phyloP scores from a whole-genome alignment of 2,113 vertebrate species.

The Lepisosteus oculatus region DNA sequence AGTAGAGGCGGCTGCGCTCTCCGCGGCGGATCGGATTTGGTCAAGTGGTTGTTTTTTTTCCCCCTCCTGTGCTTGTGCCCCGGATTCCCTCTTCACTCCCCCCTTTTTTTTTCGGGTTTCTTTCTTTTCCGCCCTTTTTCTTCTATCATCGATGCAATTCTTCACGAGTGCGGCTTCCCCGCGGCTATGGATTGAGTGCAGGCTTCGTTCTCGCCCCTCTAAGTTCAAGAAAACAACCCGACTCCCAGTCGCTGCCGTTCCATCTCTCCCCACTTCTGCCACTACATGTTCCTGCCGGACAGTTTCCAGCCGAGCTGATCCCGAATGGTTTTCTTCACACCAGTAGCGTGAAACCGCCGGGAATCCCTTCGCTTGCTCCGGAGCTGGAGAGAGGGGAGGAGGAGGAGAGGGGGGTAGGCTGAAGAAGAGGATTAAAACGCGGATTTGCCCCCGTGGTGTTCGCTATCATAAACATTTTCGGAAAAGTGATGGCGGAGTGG shows the following conservation, averaged over 20 bases:
- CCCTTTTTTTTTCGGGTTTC: slow-evolving; percentile 3
- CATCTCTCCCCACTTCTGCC: slow-evolving; percentile 23
- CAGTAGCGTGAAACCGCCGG: slow-evolving; percentile 45
- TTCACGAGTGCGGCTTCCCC: slow-evolving; percentile 35
- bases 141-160: slow-evolving; percentile 3
- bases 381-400: slow-evolving; percentile 31
- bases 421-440: slow-evolving; percentile 40
- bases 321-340: slow-evolving; percentile 46
- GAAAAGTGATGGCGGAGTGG: slow-evolving; percentile 78
- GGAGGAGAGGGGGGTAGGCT: slow-evolving; percentile 9
- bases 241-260: slow-evolving; percentile 41
- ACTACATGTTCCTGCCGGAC: slow-evolving; percentile 60
- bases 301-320: slow-evolving; percentile 52
- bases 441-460: slow-evolving; percentile 44
- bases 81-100: slow-evolving; percentile 5
- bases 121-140: not conserved
- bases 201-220: slow-evolving; percentile 37
- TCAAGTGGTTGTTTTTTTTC: slow-evolving; percentile 31
- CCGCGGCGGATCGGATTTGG: slow-evolving; percentile 35
- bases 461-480: slow-evolving; percentile 54
- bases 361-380: slow-evolving; percentile 40
- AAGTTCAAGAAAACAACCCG: slow-evolving; percentile 60
- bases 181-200: slow-evolving; percentile 66
- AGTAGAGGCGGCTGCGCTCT: slow-evolving; percentile 50
- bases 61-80: slow-evolving; percentile 19